phyloP scores from a whole-genome alignment of 2,888 invertebrate species.

The Craniophora ligustri region DNA sequence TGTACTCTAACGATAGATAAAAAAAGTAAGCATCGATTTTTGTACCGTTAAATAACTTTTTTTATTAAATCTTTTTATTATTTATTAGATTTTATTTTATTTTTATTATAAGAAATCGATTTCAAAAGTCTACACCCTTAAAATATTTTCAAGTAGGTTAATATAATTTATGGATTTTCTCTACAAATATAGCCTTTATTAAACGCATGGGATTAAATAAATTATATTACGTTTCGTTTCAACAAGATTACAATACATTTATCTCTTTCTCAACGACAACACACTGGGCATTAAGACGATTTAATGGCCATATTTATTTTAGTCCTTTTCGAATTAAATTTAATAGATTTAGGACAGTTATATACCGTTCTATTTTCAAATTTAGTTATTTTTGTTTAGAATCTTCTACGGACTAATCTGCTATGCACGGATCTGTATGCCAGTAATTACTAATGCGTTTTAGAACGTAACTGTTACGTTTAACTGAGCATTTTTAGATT shows the following conservation, averaged over 20 bases:
- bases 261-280: conserved; percentile 44
- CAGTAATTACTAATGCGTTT: too few relatives aligned
- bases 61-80: too few relatives aligned
- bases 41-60: too few relatives aligned
- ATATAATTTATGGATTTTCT: conserved; percentile 15
- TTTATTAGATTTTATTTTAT: too few relatives aligned
- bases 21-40: too few relatives aligned
- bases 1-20: too few relatives aligned
- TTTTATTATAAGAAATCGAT: too few relatives aligned
- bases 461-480: neutral
- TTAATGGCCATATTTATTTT: conserved; percentile 45
- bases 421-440: too few relatives aligned
- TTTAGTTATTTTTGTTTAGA: conserved; percentile 12
- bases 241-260: conserved; percentile 42
- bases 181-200: conserved; percentile 35
- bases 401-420: too few relatives aligned
- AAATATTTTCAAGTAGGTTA: too few relatives aligned
- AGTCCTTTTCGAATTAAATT: conserved; percentile 40
- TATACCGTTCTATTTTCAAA: conserved; percentile 24
- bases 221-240: conserved; percentile 33
- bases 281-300: conserved; percentile 35
- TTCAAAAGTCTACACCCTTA: too few relatives aligned
- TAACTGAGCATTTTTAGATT: too few relatives aligned
- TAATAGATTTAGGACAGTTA: conserved; percentile 37
- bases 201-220: conserved; percentile 38